phyloP scores from a whole-genome alignment of 2,797 vertebrate genomes.

The Yasuhikotakia modesta region DNA sequence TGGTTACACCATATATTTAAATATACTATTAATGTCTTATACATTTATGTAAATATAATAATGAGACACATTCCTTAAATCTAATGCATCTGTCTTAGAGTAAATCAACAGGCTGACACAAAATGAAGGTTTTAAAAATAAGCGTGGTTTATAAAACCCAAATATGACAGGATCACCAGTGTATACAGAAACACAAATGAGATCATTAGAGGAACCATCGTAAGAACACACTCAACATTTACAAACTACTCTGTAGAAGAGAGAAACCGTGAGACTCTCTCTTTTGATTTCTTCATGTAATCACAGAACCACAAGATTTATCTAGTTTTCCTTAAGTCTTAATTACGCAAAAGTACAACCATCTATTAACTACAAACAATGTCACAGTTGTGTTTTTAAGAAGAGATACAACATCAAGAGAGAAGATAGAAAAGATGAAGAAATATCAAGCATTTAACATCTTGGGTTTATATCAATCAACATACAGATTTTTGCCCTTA shows the following conservation, averaged over 20 bases:
- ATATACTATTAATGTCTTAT: no score
- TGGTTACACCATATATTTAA: no score
- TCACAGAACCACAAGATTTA: conserved; percentile 82
- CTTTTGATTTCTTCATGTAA: conserved; percentile 69
- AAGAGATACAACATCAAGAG: conserved; percentile 78
- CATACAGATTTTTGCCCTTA: conserved; percentile 11
- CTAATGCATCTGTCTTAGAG: background rate
- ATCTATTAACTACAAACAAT: conserved; percentile 91
- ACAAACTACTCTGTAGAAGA: conserved; percentile 81
- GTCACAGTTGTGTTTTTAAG: conserved; percentile 85
- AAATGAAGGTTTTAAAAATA: conserved; percentile 80
- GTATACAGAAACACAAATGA: conserved; percentile 86
- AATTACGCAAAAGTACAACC: conserved; percentile 81
- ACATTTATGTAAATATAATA: no score
- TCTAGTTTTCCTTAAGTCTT: conserved; percentile 68
- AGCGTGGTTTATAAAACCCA: conserved; percentile 88
- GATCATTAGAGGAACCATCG: conserved; percentile 80
- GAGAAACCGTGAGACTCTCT: conserved; percentile 72
- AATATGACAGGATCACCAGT: conserved; percentile 85
- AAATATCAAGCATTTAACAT: conserved; percentile 74
- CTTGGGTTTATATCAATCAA: conserved; percentile 53
- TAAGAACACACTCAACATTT: conserved; percentile 79
- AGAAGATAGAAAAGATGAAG: conserved; percentile 72
- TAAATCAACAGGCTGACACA: conserved; percentile 67
- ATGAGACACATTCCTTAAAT: background rate